phyloP scores from a whole-genome alignment of 2,113 vertebrate genomes.

The Erythrocercus mccallii region DNA sequence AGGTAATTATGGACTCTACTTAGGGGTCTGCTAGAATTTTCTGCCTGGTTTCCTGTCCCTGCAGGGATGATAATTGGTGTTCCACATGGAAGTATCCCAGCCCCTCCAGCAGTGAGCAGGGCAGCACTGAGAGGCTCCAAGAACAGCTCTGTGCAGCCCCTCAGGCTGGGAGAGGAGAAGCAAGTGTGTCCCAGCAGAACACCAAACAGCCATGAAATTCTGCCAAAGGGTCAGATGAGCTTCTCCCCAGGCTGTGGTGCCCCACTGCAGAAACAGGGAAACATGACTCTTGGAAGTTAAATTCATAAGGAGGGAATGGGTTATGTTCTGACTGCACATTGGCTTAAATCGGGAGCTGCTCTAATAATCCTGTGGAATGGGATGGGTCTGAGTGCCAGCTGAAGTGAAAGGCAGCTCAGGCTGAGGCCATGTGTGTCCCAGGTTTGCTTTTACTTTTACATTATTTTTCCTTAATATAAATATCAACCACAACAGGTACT shows the following conservation, averaged over 20 bases:
- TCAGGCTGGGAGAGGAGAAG: background rate
- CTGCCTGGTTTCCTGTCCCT: constrained; percentile 31
- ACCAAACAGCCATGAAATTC: background rate
- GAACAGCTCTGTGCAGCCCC: background rate
- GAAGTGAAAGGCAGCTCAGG: background rate
- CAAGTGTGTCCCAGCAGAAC: background rate
- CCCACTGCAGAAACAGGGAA: background rate
- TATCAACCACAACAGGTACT: background rate
- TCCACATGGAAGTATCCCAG: background rate
- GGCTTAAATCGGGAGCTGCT: background rate
- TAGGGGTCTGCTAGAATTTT: constrained; percentile 7
- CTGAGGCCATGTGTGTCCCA: background rate
- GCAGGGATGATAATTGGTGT: constrained; percentile 44
- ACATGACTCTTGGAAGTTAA: background rate
- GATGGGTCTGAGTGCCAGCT: background rate
- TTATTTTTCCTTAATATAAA: background rate
- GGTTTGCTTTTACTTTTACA: background rate
- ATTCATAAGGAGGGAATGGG: background rate
- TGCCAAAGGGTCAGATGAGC: background rate
- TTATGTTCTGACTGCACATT: background rate
- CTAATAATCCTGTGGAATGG: background rate
- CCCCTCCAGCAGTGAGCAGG: background rate
- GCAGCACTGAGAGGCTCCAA: background rate
- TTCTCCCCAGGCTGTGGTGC: background rate
- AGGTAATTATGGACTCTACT: constrained; percentile 24